A percentile compares a stretch with the other conserved stretches of the same genome.
phyloP scores from a whole-genome alignment of 2,113 vertebrate genomes.

The Cephalopterus ornatus region DNA sequence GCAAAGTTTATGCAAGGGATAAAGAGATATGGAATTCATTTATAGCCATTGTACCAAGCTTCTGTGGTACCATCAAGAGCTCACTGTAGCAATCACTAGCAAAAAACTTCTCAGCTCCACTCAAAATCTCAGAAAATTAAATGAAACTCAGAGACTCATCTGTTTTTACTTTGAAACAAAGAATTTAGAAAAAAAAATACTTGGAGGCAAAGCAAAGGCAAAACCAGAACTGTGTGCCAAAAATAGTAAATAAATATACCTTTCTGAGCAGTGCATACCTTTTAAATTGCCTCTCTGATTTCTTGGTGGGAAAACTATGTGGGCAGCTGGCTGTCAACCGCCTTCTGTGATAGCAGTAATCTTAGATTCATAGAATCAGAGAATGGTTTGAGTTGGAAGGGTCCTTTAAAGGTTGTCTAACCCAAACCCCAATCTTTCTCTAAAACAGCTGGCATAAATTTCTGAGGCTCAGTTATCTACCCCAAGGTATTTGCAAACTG shows the following conservation, averaged over 20 bases:
- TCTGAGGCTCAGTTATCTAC: not conserved
- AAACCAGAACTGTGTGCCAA: not conserved
- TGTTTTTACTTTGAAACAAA: not conserved
- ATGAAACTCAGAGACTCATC: not conserved
- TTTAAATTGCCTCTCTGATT: not conserved
- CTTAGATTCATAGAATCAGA: not conserved
- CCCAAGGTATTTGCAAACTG: not conserved
- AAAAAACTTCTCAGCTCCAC: not conserved
- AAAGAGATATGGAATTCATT: not conserved
- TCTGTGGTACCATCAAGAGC: not conserved
- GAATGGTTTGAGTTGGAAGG: not conserved
- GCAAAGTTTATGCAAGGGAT: not conserved
- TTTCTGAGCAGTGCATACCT: not conserved
- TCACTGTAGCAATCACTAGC: not conserved
- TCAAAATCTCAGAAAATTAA: not conserved
- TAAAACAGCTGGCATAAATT: not conserved
- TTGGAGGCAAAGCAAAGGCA: not conserved
- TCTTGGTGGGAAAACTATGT: not conserved
- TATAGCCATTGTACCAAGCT: not conserved
- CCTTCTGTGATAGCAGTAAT: not conserved
- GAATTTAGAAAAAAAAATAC: not conserved
- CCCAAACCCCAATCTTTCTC: not conserved
- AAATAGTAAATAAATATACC: not conserved
- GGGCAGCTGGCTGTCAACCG: not conserved
- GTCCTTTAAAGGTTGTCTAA: not conserved